These are phyloP conservation scores for Meloidogyne hapla DNA, from an alignment of 1,140 invertebrate genomes.

Conservation along the genomic window DNA sequence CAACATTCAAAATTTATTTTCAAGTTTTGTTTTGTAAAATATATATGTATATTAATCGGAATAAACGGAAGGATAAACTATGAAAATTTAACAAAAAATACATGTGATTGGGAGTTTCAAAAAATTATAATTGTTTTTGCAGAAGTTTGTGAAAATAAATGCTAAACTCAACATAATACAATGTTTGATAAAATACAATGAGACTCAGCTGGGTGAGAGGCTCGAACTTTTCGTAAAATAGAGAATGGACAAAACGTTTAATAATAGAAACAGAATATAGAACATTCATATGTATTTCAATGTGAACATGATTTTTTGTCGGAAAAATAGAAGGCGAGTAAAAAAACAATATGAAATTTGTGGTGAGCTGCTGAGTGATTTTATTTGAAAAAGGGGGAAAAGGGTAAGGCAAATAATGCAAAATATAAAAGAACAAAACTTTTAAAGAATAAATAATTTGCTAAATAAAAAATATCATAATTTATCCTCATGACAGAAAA, in stretches of 20 bases:
- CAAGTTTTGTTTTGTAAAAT: background rate
- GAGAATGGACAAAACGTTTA: too few relatives aligned
- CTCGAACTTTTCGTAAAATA: too few relatives aligned
- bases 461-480: background rate
- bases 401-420: background rate
- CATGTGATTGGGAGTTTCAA: background rate
- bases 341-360: background rate
- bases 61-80: background rate
- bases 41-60: too few relatives aligned
- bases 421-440: background rate
- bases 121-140: background rate
- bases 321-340: background rate
- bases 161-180: too few relatives aligned
- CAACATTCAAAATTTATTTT: background rate
- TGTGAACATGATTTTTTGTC: background rate
- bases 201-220: too few relatives aligned
- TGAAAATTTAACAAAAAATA: slow-evolving; percentile 5
- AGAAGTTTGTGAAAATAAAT: too few relatives aligned
- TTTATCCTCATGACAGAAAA: background rate
- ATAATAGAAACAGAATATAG: too few relatives aligned
- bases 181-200: too few relatives aligned
- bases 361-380: background rate
- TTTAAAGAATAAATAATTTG: background rate
- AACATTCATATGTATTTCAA: too few relatives aligned
- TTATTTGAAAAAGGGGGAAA: too few relatives aligned